Conservation (phyloP, 1,140 invertebrate species). For the Heliconius hermathena region DNA sequence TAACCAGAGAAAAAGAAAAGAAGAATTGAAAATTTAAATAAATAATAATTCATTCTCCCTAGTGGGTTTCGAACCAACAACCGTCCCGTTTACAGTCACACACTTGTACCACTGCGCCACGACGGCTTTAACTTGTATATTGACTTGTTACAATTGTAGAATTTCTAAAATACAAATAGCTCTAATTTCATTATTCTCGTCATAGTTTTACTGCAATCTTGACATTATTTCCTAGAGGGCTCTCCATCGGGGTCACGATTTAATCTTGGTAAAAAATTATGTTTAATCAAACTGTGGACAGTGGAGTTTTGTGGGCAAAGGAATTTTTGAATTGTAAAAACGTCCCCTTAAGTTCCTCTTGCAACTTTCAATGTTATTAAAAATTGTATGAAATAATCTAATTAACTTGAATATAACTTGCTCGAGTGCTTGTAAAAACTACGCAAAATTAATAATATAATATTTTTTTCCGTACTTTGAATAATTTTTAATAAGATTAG, state of each 20-base stretch:
- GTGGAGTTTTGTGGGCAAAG: not conserved
- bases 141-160: not conserved
- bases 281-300: not conserved
- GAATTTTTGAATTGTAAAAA: not conserved
- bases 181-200: not conserved
- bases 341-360: not conserved
- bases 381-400: not conserved
- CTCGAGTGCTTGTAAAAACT: not conserved
- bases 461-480: too few species aligned
- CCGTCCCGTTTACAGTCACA: too few species aligned
- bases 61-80: accelerated
- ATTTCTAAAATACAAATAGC: not conserved
- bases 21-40: too few species aligned
- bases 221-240: not conserved
- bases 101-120: too few species aligned
- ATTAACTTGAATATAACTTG: not conserved
- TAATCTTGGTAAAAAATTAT: not conserved
- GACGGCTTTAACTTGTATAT: too few species aligned
- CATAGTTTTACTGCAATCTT: conserved; percentile 6
- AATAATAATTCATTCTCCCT: too few species aligned
- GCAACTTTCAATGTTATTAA: not conserved
- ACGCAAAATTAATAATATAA: not conserved
- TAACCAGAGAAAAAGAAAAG: too few species aligned
- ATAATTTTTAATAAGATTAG: too few species aligned
- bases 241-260: not conserved